Percentiles rank a stretch among this genome's conserved stretches.
These are phyloP conservation scores for Eonycteris spelaea DNA, from an alignment of 2,113 vertebrate genomes.

Conservation along the genomic window DNA sequence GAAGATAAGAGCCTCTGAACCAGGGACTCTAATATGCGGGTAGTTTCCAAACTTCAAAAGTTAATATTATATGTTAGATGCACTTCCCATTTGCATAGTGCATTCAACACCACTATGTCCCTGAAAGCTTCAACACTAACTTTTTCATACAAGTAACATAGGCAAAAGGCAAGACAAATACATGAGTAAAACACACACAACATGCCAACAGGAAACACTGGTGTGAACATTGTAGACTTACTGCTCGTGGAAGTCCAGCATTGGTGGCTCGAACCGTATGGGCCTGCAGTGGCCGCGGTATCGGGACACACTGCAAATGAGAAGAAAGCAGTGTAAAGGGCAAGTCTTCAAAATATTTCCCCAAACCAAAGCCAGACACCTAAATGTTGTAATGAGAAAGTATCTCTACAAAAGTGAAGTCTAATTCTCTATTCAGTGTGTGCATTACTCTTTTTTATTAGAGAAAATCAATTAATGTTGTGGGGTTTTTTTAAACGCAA, in stretches of 20 bases:
- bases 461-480: not conserved
- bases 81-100: not conserved
- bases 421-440: not conserved
- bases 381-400: not conserved
- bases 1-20: not conserved
- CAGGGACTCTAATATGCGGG: not conserved
- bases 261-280: constrained; percentile 97
- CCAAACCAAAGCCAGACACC: not conserved
- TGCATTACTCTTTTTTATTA: not conserved
- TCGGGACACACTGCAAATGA: constrained; percentile 89
- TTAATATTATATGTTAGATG: not conserved
- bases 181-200: not conserved
- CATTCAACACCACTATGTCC: not conserved
- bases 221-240: constrained; percentile 82
- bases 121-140: not conserved
- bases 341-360: constrained; percentile 13
- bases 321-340: constrained; percentile 57
- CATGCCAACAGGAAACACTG: not conserved
- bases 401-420: not conserved
- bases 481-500: not conserved
- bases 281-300: constrained; percentile 96
- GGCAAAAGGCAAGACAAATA: not conserved
- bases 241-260: constrained; percentile 99
- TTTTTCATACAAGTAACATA: not conserved
- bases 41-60: not conserved